phyloP scores from a whole-genome alignment of 2,888 invertebrate species.

The Ptychoptera albimana region DNA sequence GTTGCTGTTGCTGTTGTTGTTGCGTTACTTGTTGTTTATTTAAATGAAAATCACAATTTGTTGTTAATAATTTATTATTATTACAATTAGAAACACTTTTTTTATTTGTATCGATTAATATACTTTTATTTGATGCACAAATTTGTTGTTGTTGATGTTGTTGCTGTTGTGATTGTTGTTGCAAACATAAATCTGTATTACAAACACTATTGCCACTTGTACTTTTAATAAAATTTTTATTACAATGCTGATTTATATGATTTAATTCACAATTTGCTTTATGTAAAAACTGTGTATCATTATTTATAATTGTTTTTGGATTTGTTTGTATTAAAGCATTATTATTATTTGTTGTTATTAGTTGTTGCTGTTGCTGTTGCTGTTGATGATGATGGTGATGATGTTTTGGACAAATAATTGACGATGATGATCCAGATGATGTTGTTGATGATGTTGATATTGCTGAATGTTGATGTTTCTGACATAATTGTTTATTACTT shows the following conservation, averaged over 20 bases:
- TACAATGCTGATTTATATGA: background rate
- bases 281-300: background rate
- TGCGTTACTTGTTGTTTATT: too few species aligned
- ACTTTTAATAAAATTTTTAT: slow-evolving; percentile 6
- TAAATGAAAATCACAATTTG: too few species aligned
- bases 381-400: slow-evolving; percentile 5
- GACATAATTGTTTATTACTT: background rate
- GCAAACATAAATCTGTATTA: slow-evolving; percentile 11
- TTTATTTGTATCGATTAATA: too few species aligned
- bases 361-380: slow-evolving; percentile 6
- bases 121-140: background rate
- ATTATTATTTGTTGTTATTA: background rate
- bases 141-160: slow-evolving; percentile 7
- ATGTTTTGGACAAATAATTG: background rate
- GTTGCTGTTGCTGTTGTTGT: too few species aligned
- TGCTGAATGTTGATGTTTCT: background rate
- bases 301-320: background rate
- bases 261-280: too few species aligned
- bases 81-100: too few species aligned
- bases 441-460: slow-evolving; percentile 7
- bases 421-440: background rate
- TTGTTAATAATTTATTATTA: too few species aligned
- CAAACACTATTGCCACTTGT: slow-evolving; percentile 13
- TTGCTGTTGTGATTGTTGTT: slow-evolving; percentile 13
- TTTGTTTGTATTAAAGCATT: background rate